Conservation (phyloP, 2,888 invertebrate genomes). For the Selenia dentaria region DNA sequence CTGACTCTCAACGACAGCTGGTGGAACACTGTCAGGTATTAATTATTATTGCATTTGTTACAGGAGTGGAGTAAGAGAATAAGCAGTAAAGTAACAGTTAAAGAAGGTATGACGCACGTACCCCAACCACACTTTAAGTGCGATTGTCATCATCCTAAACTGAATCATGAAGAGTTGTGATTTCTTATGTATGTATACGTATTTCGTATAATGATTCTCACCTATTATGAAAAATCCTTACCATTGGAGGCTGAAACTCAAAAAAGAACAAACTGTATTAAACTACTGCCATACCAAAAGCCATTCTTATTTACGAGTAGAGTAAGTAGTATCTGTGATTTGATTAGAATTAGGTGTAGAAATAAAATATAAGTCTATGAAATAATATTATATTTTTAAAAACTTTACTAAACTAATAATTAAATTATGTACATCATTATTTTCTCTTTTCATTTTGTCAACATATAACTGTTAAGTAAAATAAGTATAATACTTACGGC, state of each 20-base stretch:
- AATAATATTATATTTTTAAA: too few relatives aligned
- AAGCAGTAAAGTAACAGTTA: constrained; percentile 63
- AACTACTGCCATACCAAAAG: constrained; percentile 14
- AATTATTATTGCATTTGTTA: constrained; percentile 44
- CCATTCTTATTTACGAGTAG: constrained; percentile 11
- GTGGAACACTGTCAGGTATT: too few relatives aligned
- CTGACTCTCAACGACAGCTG: too few relatives aligned
- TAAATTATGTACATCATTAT: too few relatives aligned
- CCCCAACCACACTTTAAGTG: constrained; percentile 60
- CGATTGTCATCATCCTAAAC: constrained; percentile 42
- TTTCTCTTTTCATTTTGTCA: too few relatives aligned
- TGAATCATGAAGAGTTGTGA: constrained; percentile 63
- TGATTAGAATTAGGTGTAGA: constrained; percentile 10
- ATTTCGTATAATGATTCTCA: too few relatives aligned
- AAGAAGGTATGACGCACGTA: constrained; percentile 65
- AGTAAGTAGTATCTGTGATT: constrained; percentile 15
- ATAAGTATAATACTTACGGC: too few relatives aligned
- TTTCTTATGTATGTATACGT: constrained; percentile 1
- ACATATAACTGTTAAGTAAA: too few relatives aligned
- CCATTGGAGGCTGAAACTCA: constrained; percentile 4
- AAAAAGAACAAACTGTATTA: constrained; percentile 6
- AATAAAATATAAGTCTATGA: too few relatives aligned
- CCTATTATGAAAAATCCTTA: too few relatives aligned
- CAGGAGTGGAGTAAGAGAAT: constrained; percentile 91
- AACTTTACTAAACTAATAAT: too few relatives aligned